Conservation (phyloP, 1,140 invertebrate genomes). For the Bombus polaris region DNA sequence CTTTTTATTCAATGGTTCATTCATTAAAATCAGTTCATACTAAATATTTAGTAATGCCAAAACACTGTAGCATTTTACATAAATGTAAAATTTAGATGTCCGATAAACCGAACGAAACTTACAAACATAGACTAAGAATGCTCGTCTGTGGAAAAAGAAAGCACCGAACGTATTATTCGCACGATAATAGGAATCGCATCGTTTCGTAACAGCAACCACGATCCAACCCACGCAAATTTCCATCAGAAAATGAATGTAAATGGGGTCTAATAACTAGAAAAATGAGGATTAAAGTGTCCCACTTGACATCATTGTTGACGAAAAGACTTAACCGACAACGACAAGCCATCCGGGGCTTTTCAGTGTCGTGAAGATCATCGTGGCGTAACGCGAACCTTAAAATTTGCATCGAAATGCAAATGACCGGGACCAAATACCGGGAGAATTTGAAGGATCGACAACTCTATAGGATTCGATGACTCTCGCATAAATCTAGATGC, state of each 20-base stretch:
- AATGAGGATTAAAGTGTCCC: neutral
- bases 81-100: neutral
- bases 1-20: too few species aligned
- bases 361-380: neutral
- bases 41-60: too few species aligned
- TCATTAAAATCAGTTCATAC: too few species aligned
- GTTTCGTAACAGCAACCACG: neutral
- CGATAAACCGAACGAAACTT: neutral
- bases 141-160: neutral
- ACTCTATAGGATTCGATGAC: neutral
- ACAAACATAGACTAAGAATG: too few species aligned
- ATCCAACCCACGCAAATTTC: neutral
- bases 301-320: neutral
- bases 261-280: neutral
- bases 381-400: constrained; percentile 15
- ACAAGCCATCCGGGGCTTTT: neutral
- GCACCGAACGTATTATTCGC: neutral
- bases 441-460: constrained; percentile 32
- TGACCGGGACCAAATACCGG: neutral
- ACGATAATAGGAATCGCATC: neutral
- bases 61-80: neutral
- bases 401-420: constrained; percentile 33
- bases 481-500: constrained; percentile 43
- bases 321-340: neutral
- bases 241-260: neutral